These are phyloP conservation scores for Lepidurus apus DNA, from an alignment of 1,140 invertebrate genomes.

Conservation along the genomic window DNA sequence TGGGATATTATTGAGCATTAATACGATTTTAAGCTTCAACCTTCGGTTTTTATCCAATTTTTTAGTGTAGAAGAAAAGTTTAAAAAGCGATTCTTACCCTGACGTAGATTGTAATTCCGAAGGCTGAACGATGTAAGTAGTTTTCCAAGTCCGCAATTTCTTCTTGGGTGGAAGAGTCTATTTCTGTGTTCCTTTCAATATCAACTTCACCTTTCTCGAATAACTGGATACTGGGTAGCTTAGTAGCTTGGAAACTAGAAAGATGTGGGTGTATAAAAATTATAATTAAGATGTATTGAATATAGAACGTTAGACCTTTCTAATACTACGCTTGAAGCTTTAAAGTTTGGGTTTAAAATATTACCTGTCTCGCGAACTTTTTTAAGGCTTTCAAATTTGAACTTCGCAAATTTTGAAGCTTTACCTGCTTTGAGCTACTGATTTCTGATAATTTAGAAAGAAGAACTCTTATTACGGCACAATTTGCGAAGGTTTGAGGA, in stretches of 20 bases:
- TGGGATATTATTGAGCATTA: not conserved
- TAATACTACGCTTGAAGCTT: too few relatives aligned
- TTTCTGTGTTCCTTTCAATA: not conserved
- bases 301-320: too few relatives aligned
- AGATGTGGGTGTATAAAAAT: too few relatives aligned
- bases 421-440: too few relatives aligned
- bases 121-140: not conserved
- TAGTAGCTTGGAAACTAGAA: not conserved
- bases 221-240: not conserved
- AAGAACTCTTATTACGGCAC: not conserved
- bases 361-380: too few relatives aligned
- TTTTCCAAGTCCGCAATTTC: not conserved
- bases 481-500: slow-evolving; percentile 11
- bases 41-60: too few relatives aligned
- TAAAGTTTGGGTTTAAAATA: too few relatives aligned
- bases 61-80: not conserved
- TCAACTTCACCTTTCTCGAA: not conserved
- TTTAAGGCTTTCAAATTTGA: too few relatives aligned
- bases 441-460: not conserved
- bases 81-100: not conserved
- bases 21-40: too few relatives aligned
- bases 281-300: too few relatives aligned
- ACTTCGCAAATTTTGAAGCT: too few relatives aligned
- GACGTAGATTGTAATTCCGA: not conserved
- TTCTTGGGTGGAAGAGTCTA: not conserved